Evolutionary conservation across 2,113 vertebrate species (phyloP), one percentile per base, ranked within the genome.

Genomic region (Hyaena hyaena): DNA sequence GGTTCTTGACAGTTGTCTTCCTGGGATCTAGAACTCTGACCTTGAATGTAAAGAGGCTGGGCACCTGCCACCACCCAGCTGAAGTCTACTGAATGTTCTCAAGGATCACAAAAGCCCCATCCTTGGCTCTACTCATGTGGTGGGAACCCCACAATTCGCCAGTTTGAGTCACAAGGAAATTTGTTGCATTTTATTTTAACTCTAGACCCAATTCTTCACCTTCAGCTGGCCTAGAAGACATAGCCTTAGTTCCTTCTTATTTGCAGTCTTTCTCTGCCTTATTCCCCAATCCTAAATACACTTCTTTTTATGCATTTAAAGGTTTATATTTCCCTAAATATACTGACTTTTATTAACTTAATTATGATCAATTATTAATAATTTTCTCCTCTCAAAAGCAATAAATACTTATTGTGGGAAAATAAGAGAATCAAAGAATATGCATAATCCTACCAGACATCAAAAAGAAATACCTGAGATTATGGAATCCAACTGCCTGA

Each of bases 351-450:
- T 85, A 10, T 65, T 66, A 83, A 45, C 50, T 31, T 88, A 82
- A 76, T 71, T 88, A 76, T 69, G 45, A 55, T 10, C 16, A 66
- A 61, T 82, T 94, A 74, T 89, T 80, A 89, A 63, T 69, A 83
- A 88, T 48, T 92, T 76, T 86, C 77, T 90, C 90, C 69, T 77
- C 58, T 92, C 3, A 39, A 26, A 90, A 92, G 66, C 50, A 85
- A 86, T 24, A 76, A 48, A 63, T 71, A 61, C 7, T 86, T 86
- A 80, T 19, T 80, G 28, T 55, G n/a, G 31, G 28, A 84, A 84
- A 69, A 55, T 45, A 26, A 65, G 50, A 31, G 71, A 45, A 58
- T 45, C 10, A 33, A 85, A 35, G 28, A 65, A 95, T 35, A 79
- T 12, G 15, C 45, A 73, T 66, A 71, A 87, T 87, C 28, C 48